phyloP scores from a whole-genome alignment of 2,888 invertebrate genomes.

The Microplitis manilae region DNA sequence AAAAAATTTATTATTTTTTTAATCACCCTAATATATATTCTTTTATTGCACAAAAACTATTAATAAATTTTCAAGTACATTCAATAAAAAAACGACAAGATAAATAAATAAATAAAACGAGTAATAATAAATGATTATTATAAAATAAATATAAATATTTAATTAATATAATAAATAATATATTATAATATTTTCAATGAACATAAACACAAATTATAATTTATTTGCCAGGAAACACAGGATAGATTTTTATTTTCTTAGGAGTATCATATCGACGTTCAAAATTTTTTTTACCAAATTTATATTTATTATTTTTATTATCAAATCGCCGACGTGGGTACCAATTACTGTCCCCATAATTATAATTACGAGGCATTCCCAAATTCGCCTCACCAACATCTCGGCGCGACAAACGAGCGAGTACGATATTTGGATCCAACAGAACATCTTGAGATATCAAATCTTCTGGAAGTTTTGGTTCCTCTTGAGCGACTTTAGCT shows the following conservation, averaged over 20 bases:
- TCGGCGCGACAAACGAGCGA: slow-evolving; percentile 50
- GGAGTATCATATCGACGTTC: slow-evolving; percentile 20
- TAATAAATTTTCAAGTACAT: background rate
- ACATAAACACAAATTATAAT: background rate
- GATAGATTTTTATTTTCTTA: slow-evolving; percentile 50
- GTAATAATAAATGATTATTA: background rate
- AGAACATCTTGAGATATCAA: slow-evolving; percentile 52
- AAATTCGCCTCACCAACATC: slow-evolving; percentile 17
- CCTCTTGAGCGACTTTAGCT: background rate
- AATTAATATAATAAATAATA: slow-evolving; percentile 1
- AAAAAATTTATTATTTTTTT: too few relatives aligned
- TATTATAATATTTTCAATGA: background rate
- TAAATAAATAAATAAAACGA: background rate
- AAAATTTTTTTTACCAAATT: background rate
- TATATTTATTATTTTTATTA: background rate
- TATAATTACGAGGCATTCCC: background rate
- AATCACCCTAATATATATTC: background rate
- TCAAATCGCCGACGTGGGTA: slow-evolving; percentile 16
- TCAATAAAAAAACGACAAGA: background rate
- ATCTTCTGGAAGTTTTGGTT: slow-evolving; percentile 50
- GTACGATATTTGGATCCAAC: slow-evolving; percentile 53
- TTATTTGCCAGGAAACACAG: slow-evolving; percentile 60
- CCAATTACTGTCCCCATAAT: slow-evolving; percentile 32
- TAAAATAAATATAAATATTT: background rate
- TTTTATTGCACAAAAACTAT: background rate